These are phyloP conservation scores for Drosophila seguyi DNA, from an alignment of 1,140 invertebrate species.

Conservation along the genomic window DNA sequence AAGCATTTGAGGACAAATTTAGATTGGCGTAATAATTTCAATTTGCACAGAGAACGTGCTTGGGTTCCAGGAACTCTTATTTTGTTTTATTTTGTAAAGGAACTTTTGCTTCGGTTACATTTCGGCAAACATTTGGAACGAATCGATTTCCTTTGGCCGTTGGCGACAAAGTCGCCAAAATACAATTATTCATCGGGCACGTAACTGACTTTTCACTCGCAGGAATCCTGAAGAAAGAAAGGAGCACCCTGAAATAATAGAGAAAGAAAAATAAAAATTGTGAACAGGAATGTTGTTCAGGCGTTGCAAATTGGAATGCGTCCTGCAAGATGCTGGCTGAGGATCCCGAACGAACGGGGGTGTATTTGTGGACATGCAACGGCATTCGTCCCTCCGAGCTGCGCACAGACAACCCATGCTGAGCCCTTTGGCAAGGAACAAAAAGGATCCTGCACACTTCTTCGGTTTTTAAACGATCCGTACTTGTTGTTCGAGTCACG, in stretches of 20 bases:
- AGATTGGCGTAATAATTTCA: slow-evolving; percentile 66
- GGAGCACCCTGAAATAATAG: slow-evolving; percentile 21
- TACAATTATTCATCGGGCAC: slow-evolving; percentile 53
- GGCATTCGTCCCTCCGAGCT: slow-evolving; percentile 17
- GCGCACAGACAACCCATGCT: slow-evolving; percentile 35
- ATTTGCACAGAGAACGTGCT: slow-evolving; percentile 66
- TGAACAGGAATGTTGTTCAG: slow-evolving; percentile 60
- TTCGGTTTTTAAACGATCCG: slow-evolving; percentile 30
- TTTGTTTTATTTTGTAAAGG: slow-evolving; percentile 29
- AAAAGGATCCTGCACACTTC: slow-evolving; percentile 48
- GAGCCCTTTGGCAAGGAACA: slow-evolving; percentile 35
- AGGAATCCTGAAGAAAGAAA: slow-evolving; percentile 6
- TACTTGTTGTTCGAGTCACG: slow-evolving; percentile 54
- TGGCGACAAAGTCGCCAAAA: slow-evolving; percentile 68
- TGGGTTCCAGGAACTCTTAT: slow-evolving; percentile 32
- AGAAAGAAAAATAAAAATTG: slow-evolving; percentile 46
- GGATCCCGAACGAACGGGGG: slow-evolving; percentile 20
- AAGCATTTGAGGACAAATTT: slow-evolving; percentile 64
- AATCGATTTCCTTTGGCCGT: slow-evolving; percentile 66
- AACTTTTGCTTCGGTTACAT: slow-evolving; percentile 59
- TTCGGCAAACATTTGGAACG: slow-evolving; percentile 63
- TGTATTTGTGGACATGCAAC: slow-evolving; percentile 48
- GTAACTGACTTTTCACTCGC: slow-evolving; percentile 37
- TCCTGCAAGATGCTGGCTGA: slow-evolving; percentile 49
- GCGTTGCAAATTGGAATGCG: slow-evolving; percentile 72